Percentiles rank a stretch among this genome's conserved stretches.
Evolutionary conservation across 2,797 vertebrate species (phyloP).

Genomic region (Xenopus petersii): DNA sequence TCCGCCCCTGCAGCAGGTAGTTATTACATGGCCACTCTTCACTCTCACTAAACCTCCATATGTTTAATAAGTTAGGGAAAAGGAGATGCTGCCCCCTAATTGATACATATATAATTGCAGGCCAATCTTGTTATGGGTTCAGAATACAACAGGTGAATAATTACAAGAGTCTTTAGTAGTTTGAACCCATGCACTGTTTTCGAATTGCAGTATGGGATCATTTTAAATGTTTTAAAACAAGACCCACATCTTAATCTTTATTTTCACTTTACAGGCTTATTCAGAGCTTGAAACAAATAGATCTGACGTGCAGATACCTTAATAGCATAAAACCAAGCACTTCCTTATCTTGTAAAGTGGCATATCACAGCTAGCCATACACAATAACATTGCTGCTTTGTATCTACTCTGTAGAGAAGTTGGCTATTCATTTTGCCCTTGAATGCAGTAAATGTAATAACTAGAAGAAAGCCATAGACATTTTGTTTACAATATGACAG

Average conservation of each 20-base stretch:
- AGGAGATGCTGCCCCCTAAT: too few species aligned
- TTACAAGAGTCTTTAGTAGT: too few species aligned
- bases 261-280: not conserved
- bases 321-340: not conserved
- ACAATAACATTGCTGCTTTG: not conserved
- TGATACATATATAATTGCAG: too few species aligned
- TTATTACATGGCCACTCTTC: too few species aligned
- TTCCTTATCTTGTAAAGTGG: not conserved
- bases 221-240: not conserved
- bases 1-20: too few species aligned
- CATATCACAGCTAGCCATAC: not conserved
- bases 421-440: constrained; percentile 18
- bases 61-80: too few species aligned
- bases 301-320: not conserved
- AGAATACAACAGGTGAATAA: too few species aligned
- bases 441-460: constrained; percentile 14
- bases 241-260: not conserved
- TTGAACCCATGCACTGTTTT: not conserved
- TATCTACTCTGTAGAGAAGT: constrained; percentile 33
- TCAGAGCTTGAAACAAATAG: not conserved
- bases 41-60: too few species aligned
- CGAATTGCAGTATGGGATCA: not conserved
- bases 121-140: too few species aligned
- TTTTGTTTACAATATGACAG: constrained; percentile 28
- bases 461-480: constrained; percentile 18